Evolutionary conservation across 1,140 invertebrate genomes (phyloP).

Genomic region (Panagrolaimus sp.): DNA sequence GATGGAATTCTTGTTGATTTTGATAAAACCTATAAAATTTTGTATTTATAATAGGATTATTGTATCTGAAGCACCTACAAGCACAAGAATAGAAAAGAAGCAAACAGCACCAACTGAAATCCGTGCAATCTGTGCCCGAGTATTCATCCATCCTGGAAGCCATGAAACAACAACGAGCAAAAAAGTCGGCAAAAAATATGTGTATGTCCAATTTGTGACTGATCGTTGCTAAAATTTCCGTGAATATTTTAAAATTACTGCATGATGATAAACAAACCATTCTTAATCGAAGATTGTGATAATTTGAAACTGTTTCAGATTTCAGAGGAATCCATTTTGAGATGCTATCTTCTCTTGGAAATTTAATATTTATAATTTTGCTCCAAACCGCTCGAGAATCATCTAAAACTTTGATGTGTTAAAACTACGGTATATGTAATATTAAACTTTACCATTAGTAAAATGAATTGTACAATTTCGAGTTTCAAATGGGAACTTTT

Average conservation of each 20-base stretch:
- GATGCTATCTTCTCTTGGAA: background rate
- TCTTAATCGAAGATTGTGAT: slow-evolving; percentile 5
- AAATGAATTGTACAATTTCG: slow-evolving; percentile 4
- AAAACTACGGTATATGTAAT: background rate
- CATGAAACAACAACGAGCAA: background rate
- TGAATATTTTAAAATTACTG: no score
- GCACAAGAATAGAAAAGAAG: background rate
- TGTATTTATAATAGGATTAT: no score
- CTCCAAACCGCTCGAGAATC: slow-evolving; percentile 6
- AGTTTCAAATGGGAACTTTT: background rate
- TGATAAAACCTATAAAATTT: no score
- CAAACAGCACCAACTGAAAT: background rate
- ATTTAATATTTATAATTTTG: background rate
- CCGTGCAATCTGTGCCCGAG: background rate
- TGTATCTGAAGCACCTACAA: background rate
- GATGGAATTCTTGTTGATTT: background rate
- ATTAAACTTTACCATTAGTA: background rate
- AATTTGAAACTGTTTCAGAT: slow-evolving; percentile 6
- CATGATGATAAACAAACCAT: no score
- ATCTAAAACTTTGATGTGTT: background rate
- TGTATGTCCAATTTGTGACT: background rate
- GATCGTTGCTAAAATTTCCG: no score
- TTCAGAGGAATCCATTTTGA: background rate
- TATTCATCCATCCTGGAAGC: slow-evolving; percentile 3
- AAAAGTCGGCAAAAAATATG: background rate